Conservation (phyloP, 2,888 invertebrate species). For the Tenthredo distinguenda region DNA sequence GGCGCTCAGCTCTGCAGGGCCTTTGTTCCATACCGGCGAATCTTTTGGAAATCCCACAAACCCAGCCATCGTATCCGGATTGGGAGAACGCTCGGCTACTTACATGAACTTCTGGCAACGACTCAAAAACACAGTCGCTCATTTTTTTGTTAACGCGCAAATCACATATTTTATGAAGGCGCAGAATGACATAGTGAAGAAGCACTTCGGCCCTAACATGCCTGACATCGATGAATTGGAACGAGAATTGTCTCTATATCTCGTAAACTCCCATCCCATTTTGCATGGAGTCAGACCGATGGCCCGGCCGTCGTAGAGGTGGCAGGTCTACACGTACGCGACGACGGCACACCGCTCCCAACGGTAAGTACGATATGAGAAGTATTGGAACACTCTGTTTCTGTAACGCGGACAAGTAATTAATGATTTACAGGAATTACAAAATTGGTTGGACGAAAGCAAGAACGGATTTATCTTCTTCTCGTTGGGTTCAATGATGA, state of each 20-base stretch:
- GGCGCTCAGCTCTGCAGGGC: constrained; percentile 62
- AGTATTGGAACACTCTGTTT: too few relatives aligned
- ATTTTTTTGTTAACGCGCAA: constrained; percentile 53
- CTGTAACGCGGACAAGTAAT: too few relatives aligned
- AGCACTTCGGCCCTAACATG: constrained; percentile 65
- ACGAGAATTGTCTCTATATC: constrained; percentile 77
- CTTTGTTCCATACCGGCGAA: constrained; percentile 66
- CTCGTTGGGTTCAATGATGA: constrained; percentile 57
- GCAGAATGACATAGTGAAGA: constrained; percentile 64
- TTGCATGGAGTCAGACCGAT: constrained; percentile 77
- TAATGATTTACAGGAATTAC: constrained; percentile 26
- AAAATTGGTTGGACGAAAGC: constrained; percentile 50
- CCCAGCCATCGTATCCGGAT: constrained; percentile 63
- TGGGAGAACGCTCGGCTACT: constrained; percentile 54
- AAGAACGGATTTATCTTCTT: constrained; percentile 56
- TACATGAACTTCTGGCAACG: constrained; percentile 67
- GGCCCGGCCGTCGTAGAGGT: constrained; percentile 79
- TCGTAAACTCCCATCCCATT: constrained; percentile 80
- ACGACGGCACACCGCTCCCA: constrained; percentile 63
- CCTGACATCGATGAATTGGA: constrained; percentile 78
- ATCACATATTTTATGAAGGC: not conserved
- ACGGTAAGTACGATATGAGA: constrained; percentile 58
- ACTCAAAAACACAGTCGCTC: constrained; percentile 62
- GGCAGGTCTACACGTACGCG: constrained; percentile 80
- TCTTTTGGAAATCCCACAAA: constrained; percentile 68